Percentiles rank a stretch among this genome's conserved stretches.
These are phyloP conservation scores for Eueremaeus valkanovi DNA, from an alignment of 2,888 invertebrate genomes.

Conservation along the genomic window DNA sequence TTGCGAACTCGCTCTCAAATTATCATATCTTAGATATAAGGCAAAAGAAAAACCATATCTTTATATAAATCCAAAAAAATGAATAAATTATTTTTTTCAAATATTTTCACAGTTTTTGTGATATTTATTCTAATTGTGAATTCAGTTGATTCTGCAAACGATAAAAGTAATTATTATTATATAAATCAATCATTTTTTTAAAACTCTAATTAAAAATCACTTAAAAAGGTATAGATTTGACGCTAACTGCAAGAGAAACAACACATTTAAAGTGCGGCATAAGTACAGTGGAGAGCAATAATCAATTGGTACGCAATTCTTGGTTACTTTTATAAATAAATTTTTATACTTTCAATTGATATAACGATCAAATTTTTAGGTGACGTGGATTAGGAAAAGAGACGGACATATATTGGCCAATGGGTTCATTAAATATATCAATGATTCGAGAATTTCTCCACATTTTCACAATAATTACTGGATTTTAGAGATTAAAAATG, in stretches of 20 bases:
- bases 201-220: not conserved
- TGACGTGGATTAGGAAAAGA: constrained; percentile 7
- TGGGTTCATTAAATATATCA: not conserved
- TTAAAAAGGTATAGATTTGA: not conserved
- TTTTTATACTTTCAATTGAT: not conserved
- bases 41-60: not conserved
- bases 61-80: not conserved
- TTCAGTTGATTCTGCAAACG: not conserved
- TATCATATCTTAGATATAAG: not conserved
- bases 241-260: not conserved
- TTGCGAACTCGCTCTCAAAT: not conserved
- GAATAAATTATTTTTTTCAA: not conserved
- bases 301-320: not conserved
- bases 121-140: not conserved
- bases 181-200: not conserved
- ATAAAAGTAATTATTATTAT: not conserved
- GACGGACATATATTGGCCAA: constrained; percentile 5
- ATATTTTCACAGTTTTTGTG: not conserved
- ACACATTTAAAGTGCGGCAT: not conserved
- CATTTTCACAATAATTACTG: not conserved
- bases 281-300: not conserved
- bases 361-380: not conserved
- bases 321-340: not conserved
- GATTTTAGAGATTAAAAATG: not conserved
- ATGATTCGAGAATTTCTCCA: not conserved